Evolutionary conservation across 2,888 invertebrate genomes (phyloP).

Genomic region (Punctoribates punctum): DNA sequence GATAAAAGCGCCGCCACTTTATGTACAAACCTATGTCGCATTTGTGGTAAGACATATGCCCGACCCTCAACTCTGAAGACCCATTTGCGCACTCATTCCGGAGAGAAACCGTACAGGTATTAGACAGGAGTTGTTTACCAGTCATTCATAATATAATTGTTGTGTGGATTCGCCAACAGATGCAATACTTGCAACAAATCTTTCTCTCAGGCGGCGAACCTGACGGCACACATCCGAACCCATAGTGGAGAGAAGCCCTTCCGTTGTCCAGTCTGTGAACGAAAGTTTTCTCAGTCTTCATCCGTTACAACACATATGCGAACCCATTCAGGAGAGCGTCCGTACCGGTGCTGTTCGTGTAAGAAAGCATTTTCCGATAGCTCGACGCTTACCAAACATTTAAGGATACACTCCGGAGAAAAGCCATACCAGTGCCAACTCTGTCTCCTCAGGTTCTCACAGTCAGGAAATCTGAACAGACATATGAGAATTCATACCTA

Average conservation of each 20-base stretch:
- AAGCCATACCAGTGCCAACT: constrained; percentile 98
- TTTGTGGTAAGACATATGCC: constrained; percentile 93
- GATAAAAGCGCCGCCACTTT: not conserved
- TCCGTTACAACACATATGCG: constrained; percentile 97
- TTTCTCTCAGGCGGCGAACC: constrained; percentile 90
- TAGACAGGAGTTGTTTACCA: not conserved
- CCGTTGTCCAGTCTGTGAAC: constrained; percentile 91
- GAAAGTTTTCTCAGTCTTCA: constrained; percentile 92
- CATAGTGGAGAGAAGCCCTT: constrained; percentile 99
- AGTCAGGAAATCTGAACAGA: constrained; percentile 96
- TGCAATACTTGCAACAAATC: constrained; percentile 93
- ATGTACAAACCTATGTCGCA: constrained; percentile 52
- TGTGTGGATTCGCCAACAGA: constrained; percentile 18
- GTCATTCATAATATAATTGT: not conserved
- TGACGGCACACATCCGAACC: constrained; percentile 92
- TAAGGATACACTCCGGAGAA: constrained; percentile 82
- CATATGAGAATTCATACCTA: constrained; percentile 89
- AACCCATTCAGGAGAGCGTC: constrained; percentile 99
- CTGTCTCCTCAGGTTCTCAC: constrained; percentile 78
- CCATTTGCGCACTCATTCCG: constrained; percentile 91
- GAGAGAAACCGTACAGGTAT: constrained; percentile 75
- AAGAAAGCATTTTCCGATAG: constrained; percentile 99
- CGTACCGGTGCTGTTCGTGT: constrained; percentile 90
- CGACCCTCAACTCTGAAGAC: constrained; percentile 95
- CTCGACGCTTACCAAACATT: constrained; percentile 83